A percentile compares a stretch with the other conserved stretches of the same genome.
Evolutionary conservation across 2,113 vertebrate species (phyloP).

Genomic region (Calyptomena viridis): DNA sequence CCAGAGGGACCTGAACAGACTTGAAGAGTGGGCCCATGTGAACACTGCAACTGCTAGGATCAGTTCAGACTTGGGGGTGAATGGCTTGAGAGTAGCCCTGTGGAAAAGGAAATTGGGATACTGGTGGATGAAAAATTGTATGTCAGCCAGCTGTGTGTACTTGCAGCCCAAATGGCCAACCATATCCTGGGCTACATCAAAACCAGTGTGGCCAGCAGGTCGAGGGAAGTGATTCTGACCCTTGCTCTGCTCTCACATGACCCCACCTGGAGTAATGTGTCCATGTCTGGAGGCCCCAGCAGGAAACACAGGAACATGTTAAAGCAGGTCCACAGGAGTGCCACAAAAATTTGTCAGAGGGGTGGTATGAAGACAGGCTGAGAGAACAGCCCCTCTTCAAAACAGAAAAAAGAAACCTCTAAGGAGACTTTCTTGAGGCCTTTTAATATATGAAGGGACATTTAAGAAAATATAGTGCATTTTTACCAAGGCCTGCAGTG

Average conservation of each 20-base stretch:
- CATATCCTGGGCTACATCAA: neutral
- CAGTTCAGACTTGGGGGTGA: too few species aligned
- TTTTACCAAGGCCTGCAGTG: neutral
- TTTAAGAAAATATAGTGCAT: neutral
- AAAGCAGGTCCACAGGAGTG: neutral
- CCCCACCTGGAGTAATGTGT: neutral
- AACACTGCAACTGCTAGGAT: neutral
- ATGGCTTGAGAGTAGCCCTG: neutral
- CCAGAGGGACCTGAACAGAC: neutral
- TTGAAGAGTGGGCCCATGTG: too few species aligned
- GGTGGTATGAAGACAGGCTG: neutral
- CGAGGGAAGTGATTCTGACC: neutral
- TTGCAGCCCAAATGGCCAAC: neutral
- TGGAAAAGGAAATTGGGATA: neutral
- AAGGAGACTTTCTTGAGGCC: neutral
- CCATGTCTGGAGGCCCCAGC: neutral
- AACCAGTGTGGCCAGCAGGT: neutral
- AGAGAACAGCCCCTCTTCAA: neutral
- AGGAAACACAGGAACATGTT: neutral
- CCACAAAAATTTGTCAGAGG: neutral
- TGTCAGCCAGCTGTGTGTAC: neutral
- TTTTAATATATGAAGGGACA: neutral
- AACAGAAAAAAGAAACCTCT: neutral
- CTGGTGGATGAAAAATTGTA: neutral
- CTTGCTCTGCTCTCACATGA: neutral